Evolutionary conservation across 35 echinoderm and acorn worm genomes (phyloP).

Genomic region (Ophiothrix spiculata): DNA sequence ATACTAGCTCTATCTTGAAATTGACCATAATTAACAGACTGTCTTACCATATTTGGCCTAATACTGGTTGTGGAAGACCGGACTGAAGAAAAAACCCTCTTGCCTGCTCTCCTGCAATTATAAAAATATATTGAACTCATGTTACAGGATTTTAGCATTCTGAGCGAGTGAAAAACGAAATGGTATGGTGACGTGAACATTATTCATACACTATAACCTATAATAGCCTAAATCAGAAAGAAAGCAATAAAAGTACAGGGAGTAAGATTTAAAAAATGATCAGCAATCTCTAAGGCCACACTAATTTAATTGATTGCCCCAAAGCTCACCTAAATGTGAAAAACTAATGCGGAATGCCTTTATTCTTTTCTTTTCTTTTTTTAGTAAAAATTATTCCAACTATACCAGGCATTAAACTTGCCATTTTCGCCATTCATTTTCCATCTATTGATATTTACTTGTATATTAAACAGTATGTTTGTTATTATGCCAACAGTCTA

Average conservation of each 20-base stretch:
- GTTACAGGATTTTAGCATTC: neutral
- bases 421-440: too few species aligned
- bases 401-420: too few species aligned
- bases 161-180: neutral
- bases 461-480: too few species aligned
- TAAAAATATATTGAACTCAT: conserved; percentile 10
- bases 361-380: too few species aligned
- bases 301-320: too few species aligned
- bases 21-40: too few species aligned
- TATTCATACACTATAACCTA: neutral
- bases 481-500: too few species aligned
- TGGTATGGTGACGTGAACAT: neutral
- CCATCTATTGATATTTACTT: too few species aligned
- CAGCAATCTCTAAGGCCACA: neutral
- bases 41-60: conserved; percentile 96
- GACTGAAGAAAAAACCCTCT: conserved; percentile 88
- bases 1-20: neutral
- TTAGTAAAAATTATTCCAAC: too few species aligned
- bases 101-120: conserved; percentile 63
- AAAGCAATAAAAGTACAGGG: neutral
- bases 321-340: too few species aligned
- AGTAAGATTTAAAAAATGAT: neutral
- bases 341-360: too few species aligned
- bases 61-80: conserved; percentile 66
- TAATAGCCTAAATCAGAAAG: neutral